Base-by-base conservation (phyloP, 1,140 invertebrate species). In the Drosophila baimaii region DNA sequence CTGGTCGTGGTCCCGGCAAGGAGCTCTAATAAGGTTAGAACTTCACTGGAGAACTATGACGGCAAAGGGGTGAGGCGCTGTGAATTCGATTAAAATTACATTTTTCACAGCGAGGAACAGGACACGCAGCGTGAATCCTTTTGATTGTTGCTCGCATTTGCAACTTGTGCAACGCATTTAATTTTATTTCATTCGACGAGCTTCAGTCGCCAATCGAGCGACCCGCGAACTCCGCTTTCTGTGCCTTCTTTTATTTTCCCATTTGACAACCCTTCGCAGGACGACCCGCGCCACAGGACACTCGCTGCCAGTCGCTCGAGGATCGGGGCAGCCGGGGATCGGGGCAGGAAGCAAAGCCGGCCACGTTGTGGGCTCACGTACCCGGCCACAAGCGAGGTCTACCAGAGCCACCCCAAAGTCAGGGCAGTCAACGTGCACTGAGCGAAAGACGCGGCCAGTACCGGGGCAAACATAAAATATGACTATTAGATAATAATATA, bases 61-160 rank as follows among this genome's bases (percentile, higher is more conserved):
- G 49, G 63, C 10, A 1, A 39, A 52, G 35, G 49, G 65, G 44
- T 77, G 51, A 49, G 46, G 64, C 64, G 76, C 79, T 52, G 54
- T 89, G 84, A 89, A 89, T 89, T 89, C 84, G 84, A 89, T 89
- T 89, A 89, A 89, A 89, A 89, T 89, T 88, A 89, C 84, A 81
- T 89, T 88, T 88, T 79, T 86, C 69, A 57, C 61, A 57, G 72
- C 52, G 21, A 56, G 46, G 47, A 72, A 63, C 64, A 79, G 65
- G 65, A 63, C 72, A 74, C 83, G 79, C 83, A 73, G 83, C 83
- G 64, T 88, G 83, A 77, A 77, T 88, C 79, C 84, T 71, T 88
- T 79, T 88, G 83, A 86, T 82, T 86, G 83, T 86, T 76, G 75
- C 75, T 65, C 65, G 70, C 63, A 82, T 88, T 88, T 88, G 79